Conservation (phyloP, 2,888 invertebrate species). For the Hetaerina titia region DNA sequence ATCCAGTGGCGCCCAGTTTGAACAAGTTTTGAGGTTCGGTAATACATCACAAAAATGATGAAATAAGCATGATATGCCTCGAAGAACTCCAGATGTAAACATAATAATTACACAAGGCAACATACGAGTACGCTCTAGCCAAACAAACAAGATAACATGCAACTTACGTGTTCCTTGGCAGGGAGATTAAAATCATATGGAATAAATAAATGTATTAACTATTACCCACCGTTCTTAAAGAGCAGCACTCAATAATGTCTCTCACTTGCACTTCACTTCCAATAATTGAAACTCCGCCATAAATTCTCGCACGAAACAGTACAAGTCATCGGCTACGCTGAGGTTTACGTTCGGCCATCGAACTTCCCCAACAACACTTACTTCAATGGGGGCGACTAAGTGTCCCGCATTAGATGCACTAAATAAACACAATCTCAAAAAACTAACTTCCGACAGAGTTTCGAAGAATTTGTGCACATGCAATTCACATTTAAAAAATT, state of each 20-base stretch:
- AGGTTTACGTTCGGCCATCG: conserved; percentile 51
- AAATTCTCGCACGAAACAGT: background rate
- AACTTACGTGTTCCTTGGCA: background rate
- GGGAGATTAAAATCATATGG: background rate
- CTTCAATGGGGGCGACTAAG: background rate
- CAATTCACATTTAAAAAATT: conserved; percentile 25
- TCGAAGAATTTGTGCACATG: background rate
- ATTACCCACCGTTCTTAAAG: conserved; percentile 10
- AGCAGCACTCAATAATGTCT: conserved; percentile 37
- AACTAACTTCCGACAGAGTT: background rate
- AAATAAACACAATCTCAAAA: background rate
- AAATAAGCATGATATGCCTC: no score
- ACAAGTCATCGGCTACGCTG: conserved; percentile 44
- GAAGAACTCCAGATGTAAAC: no score
- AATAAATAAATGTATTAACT: background rate
- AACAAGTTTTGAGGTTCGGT: no score
- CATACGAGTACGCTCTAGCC: no score
- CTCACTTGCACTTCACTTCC: conserved; percentile 33
- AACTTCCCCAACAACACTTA: conserved; percentile 50
- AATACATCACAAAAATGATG: no score
- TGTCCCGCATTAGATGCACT: background rate
- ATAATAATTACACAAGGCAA: no score
- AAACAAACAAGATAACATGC: background rate
- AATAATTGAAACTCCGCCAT: conserved; percentile 28
- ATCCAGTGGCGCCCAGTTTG: no score